Conservation (phyloP, 2,797 vertebrate species). For the Cephalopachus bancanus region DNA sequence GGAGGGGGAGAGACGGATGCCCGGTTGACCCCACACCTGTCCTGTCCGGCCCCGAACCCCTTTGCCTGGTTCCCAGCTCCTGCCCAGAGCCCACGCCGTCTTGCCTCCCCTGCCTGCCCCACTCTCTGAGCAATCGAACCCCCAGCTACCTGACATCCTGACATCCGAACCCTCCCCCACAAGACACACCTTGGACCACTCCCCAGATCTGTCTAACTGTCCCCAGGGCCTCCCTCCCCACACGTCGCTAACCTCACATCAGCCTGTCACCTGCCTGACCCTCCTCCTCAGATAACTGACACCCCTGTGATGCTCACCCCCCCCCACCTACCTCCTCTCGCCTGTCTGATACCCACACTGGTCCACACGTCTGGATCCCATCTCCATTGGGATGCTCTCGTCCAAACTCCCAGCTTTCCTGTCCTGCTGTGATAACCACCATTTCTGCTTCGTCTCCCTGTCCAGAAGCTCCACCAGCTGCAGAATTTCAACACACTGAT, state of each 20-base stretch:
- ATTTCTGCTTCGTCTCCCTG: neutral
- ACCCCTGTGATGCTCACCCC: neutral
- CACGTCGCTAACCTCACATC: neutral
- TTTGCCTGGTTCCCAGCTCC: neutral
- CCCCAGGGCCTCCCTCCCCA: neutral
- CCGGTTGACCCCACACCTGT: neutral
- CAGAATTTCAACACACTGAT: conserved; percentile 98
- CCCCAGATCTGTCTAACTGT: neutral
- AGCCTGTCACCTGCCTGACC: neutral
- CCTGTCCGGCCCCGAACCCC: neutral
- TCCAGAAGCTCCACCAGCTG: conserved; percentile 92
- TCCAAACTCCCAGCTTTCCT: neutral
- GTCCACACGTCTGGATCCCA: neutral
- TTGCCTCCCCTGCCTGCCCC: neutral
- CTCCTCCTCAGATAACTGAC: neutral
- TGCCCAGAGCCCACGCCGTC: neutral
- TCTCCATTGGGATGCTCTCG: neutral
- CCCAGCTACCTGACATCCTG: neutral
- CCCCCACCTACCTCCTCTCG: neutral
- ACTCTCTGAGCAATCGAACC: neutral
- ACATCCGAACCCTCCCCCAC: neutral
- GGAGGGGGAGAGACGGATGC: no score
- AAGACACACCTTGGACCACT: neutral
- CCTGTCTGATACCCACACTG: neutral
- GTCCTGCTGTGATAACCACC: neutral